A percentile compares a stretch with the other conserved stretches of the same genome.
These are phyloP conservation scores for Bergia sp. DNA, from an alignment of 92 coral and sea anemone species.

Conservation along the genomic window DNA sequence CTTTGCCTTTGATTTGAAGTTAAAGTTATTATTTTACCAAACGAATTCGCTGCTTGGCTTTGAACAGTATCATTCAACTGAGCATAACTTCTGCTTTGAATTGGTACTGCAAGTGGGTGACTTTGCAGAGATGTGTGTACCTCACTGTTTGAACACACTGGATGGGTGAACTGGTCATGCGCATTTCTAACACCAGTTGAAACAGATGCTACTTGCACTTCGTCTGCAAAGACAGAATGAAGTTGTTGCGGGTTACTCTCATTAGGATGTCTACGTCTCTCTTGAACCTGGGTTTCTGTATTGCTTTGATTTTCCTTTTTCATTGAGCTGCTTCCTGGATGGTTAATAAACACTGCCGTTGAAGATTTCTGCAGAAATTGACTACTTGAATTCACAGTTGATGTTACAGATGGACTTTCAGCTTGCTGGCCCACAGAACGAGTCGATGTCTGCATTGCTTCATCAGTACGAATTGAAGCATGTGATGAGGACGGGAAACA, in stretches of 20 bases:
- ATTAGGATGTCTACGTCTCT: not conserved
- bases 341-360: not conserved
- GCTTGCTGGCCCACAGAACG: not conserved
- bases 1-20: not conserved
- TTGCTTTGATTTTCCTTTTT: not conserved
- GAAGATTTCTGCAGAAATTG: not conserved
- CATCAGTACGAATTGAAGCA: not conserved
- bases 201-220: not conserved
- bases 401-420: not conserved
- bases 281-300: not conserved
- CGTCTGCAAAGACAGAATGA: slow-evolving; percentile 4
- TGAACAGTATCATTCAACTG: not conserved
- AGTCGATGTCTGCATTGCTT: not conserved
- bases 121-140: not conserved
- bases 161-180: not conserved
- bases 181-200: not conserved
- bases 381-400: not conserved
- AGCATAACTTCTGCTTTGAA: not conserved
- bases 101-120: not conserved
- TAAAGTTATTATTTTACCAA: not conserved
- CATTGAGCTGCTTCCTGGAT: not conserved
- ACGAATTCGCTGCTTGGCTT: slow-evolving; percentile 1
- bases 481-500: not conserved
- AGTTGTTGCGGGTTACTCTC: not conserved
- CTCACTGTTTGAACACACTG: not conserved